phyloP scores from a whole-genome alignment of 2,113 vertebrate genomes.

The Hiodon tergisus region DNA sequence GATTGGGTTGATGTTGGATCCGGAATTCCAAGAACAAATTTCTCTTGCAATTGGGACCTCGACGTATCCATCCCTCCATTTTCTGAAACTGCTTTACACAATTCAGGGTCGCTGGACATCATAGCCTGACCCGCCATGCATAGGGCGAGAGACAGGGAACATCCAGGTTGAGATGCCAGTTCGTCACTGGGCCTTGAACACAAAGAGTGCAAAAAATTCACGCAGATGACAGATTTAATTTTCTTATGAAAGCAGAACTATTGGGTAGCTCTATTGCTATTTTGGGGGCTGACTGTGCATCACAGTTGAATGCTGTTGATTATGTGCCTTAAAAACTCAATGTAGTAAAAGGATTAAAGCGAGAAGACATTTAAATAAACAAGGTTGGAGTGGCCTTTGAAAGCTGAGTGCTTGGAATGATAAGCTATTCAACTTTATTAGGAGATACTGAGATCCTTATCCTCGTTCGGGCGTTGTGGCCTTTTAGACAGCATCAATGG shows the following conservation, averaged over 20 bases:
- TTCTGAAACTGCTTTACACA: too few relatives aligned
- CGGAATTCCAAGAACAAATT: slow-evolving; percentile 11
- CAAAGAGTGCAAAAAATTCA: too few relatives aligned
- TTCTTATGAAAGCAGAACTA: too few relatives aligned
- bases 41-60: too few relatives aligned
- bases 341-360: slow-evolving; percentile 14
- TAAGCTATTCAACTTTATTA: slow-evolving; percentile 56
- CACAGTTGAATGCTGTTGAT: not conserved
- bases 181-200: too few relatives aligned
- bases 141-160: too few relatives aligned
- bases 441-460: slow-evolving; percentile 45
- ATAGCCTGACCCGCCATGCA: too few relatives aligned
- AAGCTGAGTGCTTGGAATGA: slow-evolving; percentile 31
- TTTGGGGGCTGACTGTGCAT: not conserved
- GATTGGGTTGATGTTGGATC: too few relatives aligned
- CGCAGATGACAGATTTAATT: too few relatives aligned
- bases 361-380: slow-evolving; percentile 30
- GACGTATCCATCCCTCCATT: too few relatives aligned
- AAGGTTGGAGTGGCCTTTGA: slow-evolving; percentile 30
- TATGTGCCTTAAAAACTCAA: not conserved
- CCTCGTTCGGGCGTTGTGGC: slow-evolving; percentile 34
- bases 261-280: not conserved
- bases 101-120: too few relatives aligned
- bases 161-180: too few relatives aligned
- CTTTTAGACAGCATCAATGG: slow-evolving; percentile 44